phyloP scores from a whole-genome alignment of 2,113 vertebrate species.

The Elgaria multicarinata region DNA sequence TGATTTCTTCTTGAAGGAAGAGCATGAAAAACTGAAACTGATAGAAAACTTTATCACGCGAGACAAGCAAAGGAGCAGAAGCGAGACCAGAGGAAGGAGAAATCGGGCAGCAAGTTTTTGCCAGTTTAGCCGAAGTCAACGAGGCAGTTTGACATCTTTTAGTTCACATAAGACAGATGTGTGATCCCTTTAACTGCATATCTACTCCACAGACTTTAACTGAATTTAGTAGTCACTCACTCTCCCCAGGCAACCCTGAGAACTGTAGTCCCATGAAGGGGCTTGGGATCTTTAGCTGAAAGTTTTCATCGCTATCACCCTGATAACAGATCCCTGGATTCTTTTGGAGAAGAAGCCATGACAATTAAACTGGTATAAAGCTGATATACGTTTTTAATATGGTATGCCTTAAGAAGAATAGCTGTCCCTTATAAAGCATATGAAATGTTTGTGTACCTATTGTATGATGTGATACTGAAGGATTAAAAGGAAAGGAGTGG shows the following conservation, averaged over 20 bases:
- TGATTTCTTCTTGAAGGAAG: conserved; percentile 92
- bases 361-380: neutral
- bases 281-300: neutral
- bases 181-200: conserved; percentile 69
- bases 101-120: conserved; percentile 85
- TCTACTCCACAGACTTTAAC: neutral
- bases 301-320: neutral
- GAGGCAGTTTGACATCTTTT: conserved; percentile 65
- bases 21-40: conserved; percentile 83
- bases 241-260: neutral
- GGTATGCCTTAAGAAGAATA: neutral
- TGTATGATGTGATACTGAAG: neutral
- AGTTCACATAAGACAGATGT: conserved; percentile 89
- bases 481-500: neutral
- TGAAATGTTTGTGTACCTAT: neutral
- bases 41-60: conserved; percentile 59
- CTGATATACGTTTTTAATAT: neutral
- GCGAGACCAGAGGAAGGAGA: conserved; percentile 64
- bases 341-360: neutral
- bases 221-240: neutral
- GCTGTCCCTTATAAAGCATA: neutral
- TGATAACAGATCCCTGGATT: neutral
- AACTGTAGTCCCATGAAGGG: neutral
- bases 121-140: conserved; percentile 76
- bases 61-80: conserved; percentile 31